Percentiles rank a stretch among this genome's conserved stretches.
Evolutionary conservation across 2,113 vertebrate species (phyloP).

Genomic region (Camelus dromedarius): DNA sequence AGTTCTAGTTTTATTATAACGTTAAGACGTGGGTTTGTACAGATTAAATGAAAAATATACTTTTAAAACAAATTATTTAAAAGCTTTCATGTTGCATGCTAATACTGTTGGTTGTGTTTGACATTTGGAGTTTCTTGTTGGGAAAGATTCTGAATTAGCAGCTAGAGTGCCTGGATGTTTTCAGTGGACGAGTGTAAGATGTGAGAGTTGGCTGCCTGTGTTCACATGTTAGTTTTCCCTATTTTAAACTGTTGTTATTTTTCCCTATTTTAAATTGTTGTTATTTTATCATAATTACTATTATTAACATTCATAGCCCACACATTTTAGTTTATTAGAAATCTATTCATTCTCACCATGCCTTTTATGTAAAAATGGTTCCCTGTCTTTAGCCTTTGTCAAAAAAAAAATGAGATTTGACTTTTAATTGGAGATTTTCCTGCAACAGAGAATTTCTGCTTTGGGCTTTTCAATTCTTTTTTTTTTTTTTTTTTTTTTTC

Average conservation of each 20-base stretch:
- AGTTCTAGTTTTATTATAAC: neutral
- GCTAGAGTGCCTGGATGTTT: neutral
- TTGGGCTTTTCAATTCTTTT: neutral
- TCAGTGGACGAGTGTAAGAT: neutral
- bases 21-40: neutral
- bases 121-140: neutral
- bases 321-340: conserved; percentile 23
- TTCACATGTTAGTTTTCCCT: neutral
- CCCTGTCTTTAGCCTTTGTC: neutral
- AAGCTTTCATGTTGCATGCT: neutral
- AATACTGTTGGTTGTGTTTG: neutral
- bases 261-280: neutral
- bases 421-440: conserved; percentile 14
- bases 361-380: conserved; percentile 39
- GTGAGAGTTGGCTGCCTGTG: neutral
- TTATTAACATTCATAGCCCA: neutral
- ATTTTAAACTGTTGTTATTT: neutral
- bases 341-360: neutral
- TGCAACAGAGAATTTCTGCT: neutral
- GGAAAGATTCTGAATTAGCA: neutral
- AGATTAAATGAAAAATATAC: neutral
- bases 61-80: neutral
- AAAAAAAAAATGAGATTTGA: conserved; percentile 10
- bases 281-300: neutral
- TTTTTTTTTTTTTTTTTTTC: neutral